Evolutionary conservation across 2,113 vertebrate species (phyloP).

Genomic region (Spea bombifrons): DNA sequence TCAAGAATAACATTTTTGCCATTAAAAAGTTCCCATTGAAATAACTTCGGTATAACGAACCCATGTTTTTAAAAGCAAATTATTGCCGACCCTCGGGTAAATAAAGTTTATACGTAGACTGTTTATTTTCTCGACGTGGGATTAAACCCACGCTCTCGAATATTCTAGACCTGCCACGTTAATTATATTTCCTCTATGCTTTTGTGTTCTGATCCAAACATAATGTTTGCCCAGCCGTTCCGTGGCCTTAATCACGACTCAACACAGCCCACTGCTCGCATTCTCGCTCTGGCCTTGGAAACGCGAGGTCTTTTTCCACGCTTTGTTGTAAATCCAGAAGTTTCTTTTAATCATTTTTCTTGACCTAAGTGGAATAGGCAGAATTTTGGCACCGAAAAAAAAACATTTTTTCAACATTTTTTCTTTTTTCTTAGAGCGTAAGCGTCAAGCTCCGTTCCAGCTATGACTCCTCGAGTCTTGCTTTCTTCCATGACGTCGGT

Average conservation of each 20-base stretch:
- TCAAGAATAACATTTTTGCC: background rate
- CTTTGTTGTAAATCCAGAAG: conserved; percentile 45
- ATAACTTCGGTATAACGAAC: background rate
- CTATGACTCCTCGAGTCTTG: conserved; percentile 32
- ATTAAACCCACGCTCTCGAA: conserved; percentile 37
- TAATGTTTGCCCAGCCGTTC: conserved; percentile 43
- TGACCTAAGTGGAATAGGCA: conserved; percentile 43
- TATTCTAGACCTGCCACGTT: conserved; percentile 15
- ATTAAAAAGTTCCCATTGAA: background rate
- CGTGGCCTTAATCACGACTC: conserved; percentile 19
- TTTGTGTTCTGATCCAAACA: conserved; percentile 40
- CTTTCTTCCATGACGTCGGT: conserved; percentile 47
- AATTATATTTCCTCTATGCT: conserved; percentile 37
- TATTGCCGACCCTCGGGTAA: conserved; percentile 7
- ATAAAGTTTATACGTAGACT: conserved; percentile 20
- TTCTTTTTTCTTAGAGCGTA: background rate
- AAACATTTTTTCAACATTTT: too few relatives aligned
- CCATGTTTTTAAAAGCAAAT: background rate
- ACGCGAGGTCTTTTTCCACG: conserved; percentile 33
- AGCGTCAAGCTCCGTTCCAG: conserved; percentile 36
- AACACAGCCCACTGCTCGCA: conserved; percentile 30
- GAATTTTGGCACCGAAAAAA: conserved; percentile 22
- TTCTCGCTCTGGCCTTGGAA: conserved; percentile 36
- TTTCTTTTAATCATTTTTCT: conserved; percentile 44
- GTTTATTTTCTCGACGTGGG: conserved; percentile 26